Percentiles rank a stretch among this genome's conserved stretches.
These are phyloP conservation scores for Himalopsyche anomala DNA, from an alignment of 2,888 invertebrate species.

Conservation along the genomic window DNA sequence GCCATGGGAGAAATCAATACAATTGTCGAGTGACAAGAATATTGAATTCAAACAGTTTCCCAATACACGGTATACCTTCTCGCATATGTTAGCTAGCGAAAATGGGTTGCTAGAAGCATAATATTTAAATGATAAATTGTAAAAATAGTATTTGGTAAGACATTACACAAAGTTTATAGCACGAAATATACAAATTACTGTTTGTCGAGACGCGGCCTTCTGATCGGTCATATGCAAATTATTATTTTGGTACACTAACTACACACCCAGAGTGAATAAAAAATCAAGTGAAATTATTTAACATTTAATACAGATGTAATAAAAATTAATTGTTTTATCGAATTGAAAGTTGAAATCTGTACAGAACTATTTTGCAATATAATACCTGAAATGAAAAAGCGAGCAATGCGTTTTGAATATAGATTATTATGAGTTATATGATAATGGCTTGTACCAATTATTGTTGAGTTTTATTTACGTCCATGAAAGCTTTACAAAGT, in stretches of 20 bases:
- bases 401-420: slow-evolving; percentile 19
- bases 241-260: neutral
- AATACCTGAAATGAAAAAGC: neutral
- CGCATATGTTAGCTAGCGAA: too few relatives aligned
- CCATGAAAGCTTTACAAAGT: neutral
- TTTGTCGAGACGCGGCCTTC: too few relatives aligned
- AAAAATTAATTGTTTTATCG: slow-evolving; percentile 38
- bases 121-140: too few relatives aligned
- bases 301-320: slow-evolving; percentile 22
- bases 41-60: too few relatives aligned
- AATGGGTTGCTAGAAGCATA: too few relatives aligned
- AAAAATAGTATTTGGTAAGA: too few relatives aligned
- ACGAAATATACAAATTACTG: too few relatives aligned
- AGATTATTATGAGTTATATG: slow-evolving; percentile 1
- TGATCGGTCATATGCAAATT: neutral
- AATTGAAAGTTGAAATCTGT: slow-evolving; percentile 15
- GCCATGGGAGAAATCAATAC: too few relatives aligned
- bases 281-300: neutral
- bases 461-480: neutral
- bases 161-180: too few relatives aligned
- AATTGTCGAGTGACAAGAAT: too few relatives aligned
- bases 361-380: neutral
- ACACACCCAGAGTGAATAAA: neutral
- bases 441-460: slow-evolving; percentile 2
- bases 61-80: too few relatives aligned